phyloP scores from a whole-genome alignment of 2,888 invertebrate genomes.

The Agrochola lota region DNA sequence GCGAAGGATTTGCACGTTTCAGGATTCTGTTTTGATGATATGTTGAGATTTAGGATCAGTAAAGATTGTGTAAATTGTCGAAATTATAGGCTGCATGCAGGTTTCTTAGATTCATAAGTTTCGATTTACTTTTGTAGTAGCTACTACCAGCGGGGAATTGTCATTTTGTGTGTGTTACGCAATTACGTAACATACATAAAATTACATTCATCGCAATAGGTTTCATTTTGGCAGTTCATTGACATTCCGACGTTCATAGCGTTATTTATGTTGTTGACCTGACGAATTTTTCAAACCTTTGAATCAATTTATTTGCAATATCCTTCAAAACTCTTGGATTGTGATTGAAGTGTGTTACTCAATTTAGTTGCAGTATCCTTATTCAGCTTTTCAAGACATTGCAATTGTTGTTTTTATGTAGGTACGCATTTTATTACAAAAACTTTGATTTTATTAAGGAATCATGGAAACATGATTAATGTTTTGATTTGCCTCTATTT shows the following conservation, averaged over 20 bases:
- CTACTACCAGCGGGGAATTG: not conserved
- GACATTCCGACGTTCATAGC: no score
- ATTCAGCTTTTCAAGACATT: not conserved
- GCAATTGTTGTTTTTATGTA: not conserved
- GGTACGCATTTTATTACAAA: not conserved
- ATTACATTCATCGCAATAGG: no score
- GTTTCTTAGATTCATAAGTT: not conserved
- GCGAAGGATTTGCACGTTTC: constrained; percentile 32
- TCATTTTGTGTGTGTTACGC: no score
- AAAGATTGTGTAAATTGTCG: not conserved
- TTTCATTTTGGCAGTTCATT: no score
- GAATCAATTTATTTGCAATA: no score
- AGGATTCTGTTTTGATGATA: constrained; percentile 11
- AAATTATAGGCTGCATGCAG: not conserved
- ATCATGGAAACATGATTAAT: not conserved
- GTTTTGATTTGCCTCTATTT: not conserved
- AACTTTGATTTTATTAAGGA: not conserved
- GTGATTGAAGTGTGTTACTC: no score
- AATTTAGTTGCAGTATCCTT: not conserved
- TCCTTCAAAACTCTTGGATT: no score
- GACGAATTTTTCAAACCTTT: no score
- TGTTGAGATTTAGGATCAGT: constrained; percentile 8
- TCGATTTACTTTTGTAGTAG: not conserved
- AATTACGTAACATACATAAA: no score
- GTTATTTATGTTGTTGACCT: no score